Conservation (phyloP, 2,113 vertebrate species). For the Patagioenas fasciata region DNA sequence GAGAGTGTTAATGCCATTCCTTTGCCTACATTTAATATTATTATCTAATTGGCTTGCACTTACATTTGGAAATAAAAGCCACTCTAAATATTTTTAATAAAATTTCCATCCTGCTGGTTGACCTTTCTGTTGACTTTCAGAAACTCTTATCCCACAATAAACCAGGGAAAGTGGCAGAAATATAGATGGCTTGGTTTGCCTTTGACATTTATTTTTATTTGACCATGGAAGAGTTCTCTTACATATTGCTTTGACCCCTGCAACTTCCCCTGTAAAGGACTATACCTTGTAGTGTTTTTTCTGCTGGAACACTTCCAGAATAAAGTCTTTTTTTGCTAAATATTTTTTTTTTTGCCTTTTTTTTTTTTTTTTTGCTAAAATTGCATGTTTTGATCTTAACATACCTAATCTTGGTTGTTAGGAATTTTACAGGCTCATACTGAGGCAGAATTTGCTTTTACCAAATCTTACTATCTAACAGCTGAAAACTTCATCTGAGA, state of each 20-base stretch:
- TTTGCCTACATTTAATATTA: neutral
- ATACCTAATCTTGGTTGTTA: neutral
- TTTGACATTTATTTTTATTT: neutral
- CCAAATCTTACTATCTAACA: neutral
- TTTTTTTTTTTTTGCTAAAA: neutral
- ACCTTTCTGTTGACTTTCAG: conserved; percentile 8
- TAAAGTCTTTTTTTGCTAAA: neutral
- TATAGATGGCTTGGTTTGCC: neutral
- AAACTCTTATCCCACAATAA: neutral
- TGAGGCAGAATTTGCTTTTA: conserved; percentile 16
- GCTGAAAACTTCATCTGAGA: neutral
- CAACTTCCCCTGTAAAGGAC: neutral
- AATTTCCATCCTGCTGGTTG: neutral
- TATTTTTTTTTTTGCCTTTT: no score
- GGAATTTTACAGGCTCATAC: neutral
- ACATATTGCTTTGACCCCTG: neutral
- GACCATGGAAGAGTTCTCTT: neutral
- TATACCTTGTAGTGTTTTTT: neutral
- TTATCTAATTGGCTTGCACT: conserved; percentile 38
- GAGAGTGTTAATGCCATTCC: neutral
- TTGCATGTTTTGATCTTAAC: neutral
- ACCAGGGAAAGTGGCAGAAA: neutral
- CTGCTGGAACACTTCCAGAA: neutral
- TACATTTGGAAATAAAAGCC: conserved; percentile 23
- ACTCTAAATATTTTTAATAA: conserved; percentile 45